Conservation (phyloP, 1,140 invertebrate genomes). For the Panulirus ornatus region DNA sequence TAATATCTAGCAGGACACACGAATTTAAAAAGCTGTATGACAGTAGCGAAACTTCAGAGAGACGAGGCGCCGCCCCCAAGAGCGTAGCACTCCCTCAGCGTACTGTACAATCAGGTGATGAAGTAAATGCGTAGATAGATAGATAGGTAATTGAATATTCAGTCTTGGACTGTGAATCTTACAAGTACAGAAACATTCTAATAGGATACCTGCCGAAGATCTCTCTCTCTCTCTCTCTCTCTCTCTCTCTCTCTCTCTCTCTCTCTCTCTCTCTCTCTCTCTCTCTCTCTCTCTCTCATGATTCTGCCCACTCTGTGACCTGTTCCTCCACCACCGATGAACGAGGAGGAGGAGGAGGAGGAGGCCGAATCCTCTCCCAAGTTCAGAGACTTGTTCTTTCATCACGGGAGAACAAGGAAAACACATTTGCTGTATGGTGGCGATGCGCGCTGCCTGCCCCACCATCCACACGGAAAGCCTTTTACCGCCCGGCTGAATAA, state of each 20-base stretch:
- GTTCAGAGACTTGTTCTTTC: background rate
- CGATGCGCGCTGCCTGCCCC: background rate
- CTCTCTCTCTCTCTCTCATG: background rate
- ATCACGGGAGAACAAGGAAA: background rate
- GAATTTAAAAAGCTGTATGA: too few species aligned
- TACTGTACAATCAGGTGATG: background rate
- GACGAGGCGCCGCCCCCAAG: background rate
- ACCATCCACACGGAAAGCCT: slow-evolving; percentile 2
- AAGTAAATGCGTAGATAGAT: background rate
- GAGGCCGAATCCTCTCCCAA: background rate
- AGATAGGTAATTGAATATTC: background rate
- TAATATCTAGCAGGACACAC: too few species aligned
- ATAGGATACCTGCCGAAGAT: background rate
- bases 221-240: slow-evolving; percentile 29
- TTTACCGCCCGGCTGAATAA: background rate
- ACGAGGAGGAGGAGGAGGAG: background rate
- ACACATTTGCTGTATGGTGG: background rate
- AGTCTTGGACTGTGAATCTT: background rate
- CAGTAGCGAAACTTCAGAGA: background rate
- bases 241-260: slow-evolving; percentile 28
- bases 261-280: slow-evolving; percentile 5
- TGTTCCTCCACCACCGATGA: background rate
- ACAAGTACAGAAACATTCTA: background rate
- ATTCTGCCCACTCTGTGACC: background rate
- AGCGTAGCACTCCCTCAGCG: background rate